Evolutionary conservation across 2,113 vertebrate species (phyloP), one percentile per base, ranked within the genome.

Genomic region (Anarrhichthys ocellatus): DNA sequence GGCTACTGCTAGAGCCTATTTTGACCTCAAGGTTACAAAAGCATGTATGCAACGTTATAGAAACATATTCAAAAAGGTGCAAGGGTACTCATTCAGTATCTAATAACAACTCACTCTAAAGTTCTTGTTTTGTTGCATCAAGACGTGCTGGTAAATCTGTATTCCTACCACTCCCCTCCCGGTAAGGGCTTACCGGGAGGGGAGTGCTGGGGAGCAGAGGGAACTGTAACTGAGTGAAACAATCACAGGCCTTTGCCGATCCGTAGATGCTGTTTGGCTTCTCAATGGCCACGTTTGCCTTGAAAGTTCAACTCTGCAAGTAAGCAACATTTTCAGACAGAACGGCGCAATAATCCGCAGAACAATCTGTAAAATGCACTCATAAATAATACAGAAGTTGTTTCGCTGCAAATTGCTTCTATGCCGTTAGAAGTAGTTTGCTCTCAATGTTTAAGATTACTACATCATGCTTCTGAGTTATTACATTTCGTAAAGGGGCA

Each of bases 171-270:
- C 36, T 34, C 3, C 32, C 29, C 2, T 2, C 29, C 29, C 29
- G 2, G 29, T 29, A 29, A 36, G 34, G 5, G 5, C 34, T 5
- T 36, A 36, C 34, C n/a, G n/a, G n/a, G n/a, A n/a, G n/a, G n/a
- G n/a, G n/a, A n/a, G n/a, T n/a, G n/a, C n/a, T 29, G 10, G 32
- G 38, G 42, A 29, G 29, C 36, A 56, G 36, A 54, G 3, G 14
- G 73, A 52, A 62, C 40, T 56, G 66, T 62, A 77, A 73, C 65
- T 40, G 50, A 80, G 56, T 22, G 34, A 71, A 56, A 82, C 38
- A 65, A 72, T 69, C 65, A 65, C 73, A 61, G 40, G 29, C 56
- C 80, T 62, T 75, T 52, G 63, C 69, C 40, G 52, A n/a, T n/a
- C n/a, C 17, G 2, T 48, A 24, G 15, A 29, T 44, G 17, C 58